Evolutionary conservation across 2,888 invertebrate genomes (phyloP).

Genomic region (Nemapogon koenigi): DNA sequence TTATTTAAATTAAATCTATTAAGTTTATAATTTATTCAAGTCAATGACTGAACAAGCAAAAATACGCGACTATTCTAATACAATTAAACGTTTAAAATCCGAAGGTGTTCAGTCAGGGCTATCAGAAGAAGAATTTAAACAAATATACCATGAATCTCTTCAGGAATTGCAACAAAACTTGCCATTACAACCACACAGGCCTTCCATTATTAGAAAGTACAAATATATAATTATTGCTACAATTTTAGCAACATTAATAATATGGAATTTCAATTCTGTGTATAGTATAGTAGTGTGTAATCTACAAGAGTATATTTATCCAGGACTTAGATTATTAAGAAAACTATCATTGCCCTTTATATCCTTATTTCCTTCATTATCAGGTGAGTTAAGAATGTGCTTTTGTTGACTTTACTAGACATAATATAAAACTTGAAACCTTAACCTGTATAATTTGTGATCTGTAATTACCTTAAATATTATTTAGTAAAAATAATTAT

Average conservation of each 20-base stretch:
- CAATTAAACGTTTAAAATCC: constrained; percentile 63
- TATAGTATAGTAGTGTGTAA: constrained; percentile 73
- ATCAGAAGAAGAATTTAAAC: constrained; percentile 67
- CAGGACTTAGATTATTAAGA: constrained; percentile 76
- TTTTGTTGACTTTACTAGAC: no score
- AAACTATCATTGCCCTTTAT: constrained; percentile 79
- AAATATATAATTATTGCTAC: constrained; percentile 20
- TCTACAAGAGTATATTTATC: constrained; percentile 82
- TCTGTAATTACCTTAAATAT: no score
- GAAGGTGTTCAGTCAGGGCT: constrained; percentile 67
- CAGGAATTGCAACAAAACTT: constrained; percentile 32
- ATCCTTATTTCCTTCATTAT: constrained; percentile 73
- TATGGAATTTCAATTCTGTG: constrained; percentile 66
- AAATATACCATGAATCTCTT: constrained; percentile 57
- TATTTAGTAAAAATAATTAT: no score
- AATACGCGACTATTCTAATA: constrained; percentile 49
- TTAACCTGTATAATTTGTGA: no score
- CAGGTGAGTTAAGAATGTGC: constrained; percentile 58
- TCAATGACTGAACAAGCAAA: no score
- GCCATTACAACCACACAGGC: not conserved
- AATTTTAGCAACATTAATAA: constrained; percentile 28
- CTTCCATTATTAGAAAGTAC: not conserved
- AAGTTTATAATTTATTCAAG: no score
- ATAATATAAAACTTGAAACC: no score
- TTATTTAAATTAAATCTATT: no score